These are phyloP conservation scores for Sebastes hubbsi DNA, from an alignment of 2,797 vertebrate genomes.

Conservation along the genomic window DNA sequence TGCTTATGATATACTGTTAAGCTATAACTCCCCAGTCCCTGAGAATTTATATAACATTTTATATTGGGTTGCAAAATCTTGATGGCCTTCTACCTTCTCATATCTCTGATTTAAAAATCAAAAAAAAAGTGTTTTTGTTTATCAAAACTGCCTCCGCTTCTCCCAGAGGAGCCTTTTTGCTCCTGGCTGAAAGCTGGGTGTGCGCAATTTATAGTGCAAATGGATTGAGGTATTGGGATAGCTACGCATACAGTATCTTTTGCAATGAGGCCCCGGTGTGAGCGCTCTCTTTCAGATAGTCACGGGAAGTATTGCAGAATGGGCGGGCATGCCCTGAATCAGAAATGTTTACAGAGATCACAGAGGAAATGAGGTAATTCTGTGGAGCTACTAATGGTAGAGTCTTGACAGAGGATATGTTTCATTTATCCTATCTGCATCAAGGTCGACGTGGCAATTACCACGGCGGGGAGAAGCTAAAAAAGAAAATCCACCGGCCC, in stretches of 20 bases:
- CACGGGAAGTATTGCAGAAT: slow-evolving; percentile 17
- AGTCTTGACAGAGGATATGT: slow-evolving; percentile 75
- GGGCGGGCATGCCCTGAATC: slow-evolving; percentile 52
- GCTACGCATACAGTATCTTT: slow-evolving; percentile 24
- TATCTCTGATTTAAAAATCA: slow-evolving; percentile 29
- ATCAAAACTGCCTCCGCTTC: slow-evolving; percentile 38
- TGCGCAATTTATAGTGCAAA: slow-evolving; percentile 47
- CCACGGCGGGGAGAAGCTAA: slow-evolving; percentile 50
- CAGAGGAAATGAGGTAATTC: slow-evolving; percentile 72
- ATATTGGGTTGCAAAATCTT: neutral
- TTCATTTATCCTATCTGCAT: slow-evolving; percentile 78
- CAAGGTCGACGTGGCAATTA: slow-evolving; percentile 78
- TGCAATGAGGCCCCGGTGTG: slow-evolving; percentile 6
- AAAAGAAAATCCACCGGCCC: slow-evolving; percentile 62
- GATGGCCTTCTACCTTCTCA: neutral
- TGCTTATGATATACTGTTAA: neutral
- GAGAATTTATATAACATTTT: neutral
- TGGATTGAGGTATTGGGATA: slow-evolving; percentile 26
- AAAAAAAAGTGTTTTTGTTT: slow-evolving; percentile 19
- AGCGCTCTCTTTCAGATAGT: slow-evolving; percentile 33
- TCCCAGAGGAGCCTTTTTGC: slow-evolving; percentile 37
- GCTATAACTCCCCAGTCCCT: neutral
- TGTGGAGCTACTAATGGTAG: slow-evolving; percentile 63
- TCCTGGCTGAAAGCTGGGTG: slow-evolving; percentile 32
- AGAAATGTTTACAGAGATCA: slow-evolving; percentile 67